A percentile compares a stretch with the other conserved stretches of the same genome.
These are phyloP conservation scores for Leptarthrus brevirostris DNA, from an alignment of 2,888 invertebrate genomes.

Conservation along the genomic window DNA sequence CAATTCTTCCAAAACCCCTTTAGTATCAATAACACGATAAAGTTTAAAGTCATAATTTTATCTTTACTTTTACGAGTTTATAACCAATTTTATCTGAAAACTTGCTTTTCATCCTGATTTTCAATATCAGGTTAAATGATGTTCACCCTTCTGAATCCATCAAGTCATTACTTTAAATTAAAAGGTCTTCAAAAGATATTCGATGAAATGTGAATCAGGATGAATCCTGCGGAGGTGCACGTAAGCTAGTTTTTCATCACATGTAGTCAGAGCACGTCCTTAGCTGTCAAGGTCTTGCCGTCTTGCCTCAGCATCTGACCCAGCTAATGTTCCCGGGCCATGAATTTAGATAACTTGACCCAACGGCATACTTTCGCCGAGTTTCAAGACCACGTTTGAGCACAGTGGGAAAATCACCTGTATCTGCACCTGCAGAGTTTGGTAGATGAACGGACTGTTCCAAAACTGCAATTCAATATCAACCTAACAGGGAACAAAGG, in stretches of 20 bases:
- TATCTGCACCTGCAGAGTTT: not conserved
- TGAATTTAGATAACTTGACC: slow-evolving; percentile 37
- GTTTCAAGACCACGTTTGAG: slow-evolving; percentile 40
- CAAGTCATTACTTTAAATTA: slow-evolving; percentile 32
- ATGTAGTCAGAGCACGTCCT: slow-evolving; percentile 31
- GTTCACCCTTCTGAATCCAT: slow-evolving; percentile 10
- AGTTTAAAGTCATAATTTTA: no score
- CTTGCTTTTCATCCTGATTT: no score
- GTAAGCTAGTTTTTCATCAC: not conserved
- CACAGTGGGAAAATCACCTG: not conserved
- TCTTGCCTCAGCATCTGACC: slow-evolving; percentile 4
- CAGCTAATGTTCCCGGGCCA: slow-evolving; percentile 4
- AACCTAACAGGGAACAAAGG: not conserved
- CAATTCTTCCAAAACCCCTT: no score
- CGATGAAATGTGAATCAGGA: slow-evolving; percentile 27
- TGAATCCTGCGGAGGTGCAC: not conserved
- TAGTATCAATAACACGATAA: no score
- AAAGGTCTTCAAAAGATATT: slow-evolving; percentile 17
- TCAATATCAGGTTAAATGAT: not conserved
- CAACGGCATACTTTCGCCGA: slow-evolving; percentile 30
- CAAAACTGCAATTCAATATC: not conserved
- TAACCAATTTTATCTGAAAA: no score
- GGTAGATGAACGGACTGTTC: not conserved
- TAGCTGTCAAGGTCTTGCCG: slow-evolving; percentile 9
- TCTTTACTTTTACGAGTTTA: no score